A percentile compares a stretch with the other conserved stretches of the same genome.
phyloP scores from a whole-genome alignment of 1,140 invertebrate genomes.

The Geopemphigus sp. region DNA sequence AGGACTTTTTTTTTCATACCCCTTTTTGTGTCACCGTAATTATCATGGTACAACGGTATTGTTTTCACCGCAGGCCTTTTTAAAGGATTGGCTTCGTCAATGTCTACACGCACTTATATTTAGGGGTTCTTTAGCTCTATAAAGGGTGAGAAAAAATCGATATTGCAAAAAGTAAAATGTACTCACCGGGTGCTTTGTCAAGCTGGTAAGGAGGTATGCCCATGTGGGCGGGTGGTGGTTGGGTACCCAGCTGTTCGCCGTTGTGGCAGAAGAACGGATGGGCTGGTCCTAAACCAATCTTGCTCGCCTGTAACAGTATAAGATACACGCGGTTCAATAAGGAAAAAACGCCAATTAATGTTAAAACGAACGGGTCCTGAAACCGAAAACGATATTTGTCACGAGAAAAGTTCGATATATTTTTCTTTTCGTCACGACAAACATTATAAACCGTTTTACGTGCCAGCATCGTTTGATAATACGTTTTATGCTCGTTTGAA shows the following conservation, averaged over 20 bases:
- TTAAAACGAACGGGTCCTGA: background rate
- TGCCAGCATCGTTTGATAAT: constrained; percentile 36
- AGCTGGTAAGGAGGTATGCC: constrained; percentile 91
- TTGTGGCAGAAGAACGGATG: constrained; percentile 85
- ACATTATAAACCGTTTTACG: constrained; percentile 33
- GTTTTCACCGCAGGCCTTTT: constrained; percentile 49
- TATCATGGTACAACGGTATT: constrained; percentile 45
- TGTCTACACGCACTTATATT: constrained; percentile 42
- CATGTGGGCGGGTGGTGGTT: constrained; percentile 95
- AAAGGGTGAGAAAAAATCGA: constrained; percentile 43
- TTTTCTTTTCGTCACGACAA: constrained; percentile 3
- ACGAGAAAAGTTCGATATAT: constrained; percentile 1
- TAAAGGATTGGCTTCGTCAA: constrained; percentile 48
- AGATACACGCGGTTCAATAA: constrained; percentile 51
- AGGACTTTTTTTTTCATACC: constrained; percentile 36
- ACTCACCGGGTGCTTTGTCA: constrained; percentile 72
- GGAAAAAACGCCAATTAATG: background rate
- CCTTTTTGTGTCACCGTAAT: constrained; percentile 47
- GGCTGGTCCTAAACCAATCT: constrained; percentile 76
- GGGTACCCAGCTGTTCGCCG: constrained; percentile 74
- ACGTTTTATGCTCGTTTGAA: constrained; percentile 32
- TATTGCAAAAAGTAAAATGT: constrained; percentile 51
- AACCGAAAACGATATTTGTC: constrained; percentile 26
- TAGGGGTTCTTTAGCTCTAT: constrained; percentile 46
- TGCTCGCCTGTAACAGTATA: constrained; percentile 75